A percentile compares a stretch with the other conserved stretches of the same genome.
Conservation (phyloP, 2,888 invertebrate genomes). For the Nymphalis urticae region DNA sequence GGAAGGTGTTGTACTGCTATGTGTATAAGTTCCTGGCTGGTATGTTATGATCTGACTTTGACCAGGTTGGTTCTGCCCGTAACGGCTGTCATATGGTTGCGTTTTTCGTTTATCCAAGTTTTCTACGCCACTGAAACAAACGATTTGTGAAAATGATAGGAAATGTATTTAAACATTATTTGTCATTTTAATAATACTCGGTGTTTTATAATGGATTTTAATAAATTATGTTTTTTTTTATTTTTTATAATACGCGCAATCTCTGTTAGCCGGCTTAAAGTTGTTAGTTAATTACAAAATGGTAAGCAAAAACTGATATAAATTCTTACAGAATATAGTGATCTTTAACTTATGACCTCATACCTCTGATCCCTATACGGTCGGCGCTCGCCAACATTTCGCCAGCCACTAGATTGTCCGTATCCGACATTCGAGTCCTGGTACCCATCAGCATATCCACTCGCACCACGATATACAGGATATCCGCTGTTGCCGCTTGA, state of each 20-base stretch:
- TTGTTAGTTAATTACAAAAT: too few species aligned
- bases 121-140: conserved; percentile 43
- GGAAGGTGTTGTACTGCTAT: conserved; percentile 67
- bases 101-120: conserved; percentile 44
- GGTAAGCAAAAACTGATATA: too few species aligned
- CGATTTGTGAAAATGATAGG: background rate
- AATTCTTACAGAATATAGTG: too few species aligned
- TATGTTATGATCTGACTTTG: conserved; percentile 43
- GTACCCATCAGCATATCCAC: conserved; percentile 39
- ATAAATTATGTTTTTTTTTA: too few species aligned
- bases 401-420: conserved; percentile 65
- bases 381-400: conserved; percentile 66
- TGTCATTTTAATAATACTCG: background rate
- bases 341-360: background rate
- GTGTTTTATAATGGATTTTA: too few species aligned
- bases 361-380: conserved; percentile 76
- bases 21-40: conserved; percentile 41
- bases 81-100: conserved; percentile 41
- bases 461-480: conserved; percentile 43
- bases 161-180: background rate
- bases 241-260: too few species aligned
- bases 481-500: conserved; percentile 19
- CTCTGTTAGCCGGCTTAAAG: too few species aligned
- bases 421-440: conserved; percentile 40
- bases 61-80: conserved; percentile 40